Percentiles rank a stretch among this genome's conserved stretches.
Conservation (phyloP, 2,888 invertebrate genomes). For the Drosophila neonasuta region DNA sequence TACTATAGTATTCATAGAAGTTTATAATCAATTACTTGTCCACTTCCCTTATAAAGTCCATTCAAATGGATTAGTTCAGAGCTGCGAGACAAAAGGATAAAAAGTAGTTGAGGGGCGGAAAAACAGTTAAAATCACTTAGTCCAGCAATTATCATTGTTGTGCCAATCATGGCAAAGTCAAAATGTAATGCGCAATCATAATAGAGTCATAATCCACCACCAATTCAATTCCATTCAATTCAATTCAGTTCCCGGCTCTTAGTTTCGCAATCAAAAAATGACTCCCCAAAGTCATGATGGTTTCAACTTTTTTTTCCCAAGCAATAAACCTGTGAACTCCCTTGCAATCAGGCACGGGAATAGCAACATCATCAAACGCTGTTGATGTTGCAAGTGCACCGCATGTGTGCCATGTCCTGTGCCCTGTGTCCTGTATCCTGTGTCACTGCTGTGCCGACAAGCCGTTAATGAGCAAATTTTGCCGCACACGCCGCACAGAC, state of each 20-base stretch:
- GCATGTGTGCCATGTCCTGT: slow-evolving; percentile 58
- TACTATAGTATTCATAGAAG: neutral
- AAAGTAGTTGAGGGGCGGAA: neutral
- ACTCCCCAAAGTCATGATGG: neutral
- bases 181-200: slow-evolving; percentile 51
- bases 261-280: slow-evolving; percentile 1
- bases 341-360: slow-evolving; percentile 55
- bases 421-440: slow-evolving; percentile 14
- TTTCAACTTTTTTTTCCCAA: slow-evolving; percentile 28
- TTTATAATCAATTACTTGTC: slow-evolving; percentile 2
- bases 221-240: slow-evolving; percentile 9
- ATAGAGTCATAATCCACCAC: slow-evolving; percentile 56
- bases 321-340: slow-evolving; percentile 49
- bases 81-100: neutral
- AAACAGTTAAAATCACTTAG: slow-evolving; percentile 54
- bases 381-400: slow-evolving; percentile 72
- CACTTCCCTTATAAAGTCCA: neutral
- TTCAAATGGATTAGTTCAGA: slow-evolving; percentile 27
- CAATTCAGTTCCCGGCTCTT: slow-evolving; percentile 1
- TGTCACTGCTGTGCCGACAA: slow-evolving; percentile 56
- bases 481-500: slow-evolving; percentile 44
- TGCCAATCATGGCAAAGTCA: slow-evolving; percentile 41
- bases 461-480: slow-evolving; percentile 72
- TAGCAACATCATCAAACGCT: slow-evolving; percentile 40
- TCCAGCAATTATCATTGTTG: slow-evolving; percentile 49